A percentile compares a stretch with the other conserved stretches of the same genome.
Evolutionary conservation across 2,797 vertebrate genomes (phyloP).

Genomic region (Taenioides sp.): DNA sequence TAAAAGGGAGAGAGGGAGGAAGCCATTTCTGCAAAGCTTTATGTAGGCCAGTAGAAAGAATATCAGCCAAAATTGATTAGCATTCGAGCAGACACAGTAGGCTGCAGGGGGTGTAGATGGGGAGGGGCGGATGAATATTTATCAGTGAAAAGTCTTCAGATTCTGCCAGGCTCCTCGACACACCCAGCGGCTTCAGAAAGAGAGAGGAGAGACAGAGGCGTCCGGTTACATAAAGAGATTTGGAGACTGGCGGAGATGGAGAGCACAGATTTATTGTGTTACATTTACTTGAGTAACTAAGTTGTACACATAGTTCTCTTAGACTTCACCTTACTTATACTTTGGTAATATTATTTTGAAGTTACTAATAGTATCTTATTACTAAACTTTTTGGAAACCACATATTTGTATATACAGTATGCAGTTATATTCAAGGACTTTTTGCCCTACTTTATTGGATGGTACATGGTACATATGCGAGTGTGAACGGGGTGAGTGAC

Average conservation of each 20-base stretch:
- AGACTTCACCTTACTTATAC: background rate
- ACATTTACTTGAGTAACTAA: background rate
- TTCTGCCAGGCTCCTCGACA: conserved; percentile 48
- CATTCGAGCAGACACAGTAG: conserved; percentile 68
- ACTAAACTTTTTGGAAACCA: background rate
- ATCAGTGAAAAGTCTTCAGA: conserved; percentile 56
- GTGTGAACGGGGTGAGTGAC: too few species aligned
- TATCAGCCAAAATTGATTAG: conserved; percentile 74
- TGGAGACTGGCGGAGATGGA: conserved; percentile 11
- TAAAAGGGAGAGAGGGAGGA: conserved; percentile 34
- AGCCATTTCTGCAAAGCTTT: conserved; percentile 35
- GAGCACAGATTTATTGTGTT: background rate
- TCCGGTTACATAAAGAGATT: conserved; percentile 24
- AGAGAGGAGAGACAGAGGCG: conserved; percentile 29
- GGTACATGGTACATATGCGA: too few species aligned
- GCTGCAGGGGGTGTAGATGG: conserved; percentile 43
- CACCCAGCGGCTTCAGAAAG: conserved; percentile 46
- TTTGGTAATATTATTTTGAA: background rate
- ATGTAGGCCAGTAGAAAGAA: conserved; percentile 67
- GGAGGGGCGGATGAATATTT: conserved; percentile 66
- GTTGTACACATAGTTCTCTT: background rate
- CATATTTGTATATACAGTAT: background rate
- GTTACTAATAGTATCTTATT: background rate
- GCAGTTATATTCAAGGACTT: background rate
- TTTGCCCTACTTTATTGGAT: too few species aligned